Base-by-base conservation (phyloP, 2,888 invertebrate genomes). In the Andrena minutula region DNA sequence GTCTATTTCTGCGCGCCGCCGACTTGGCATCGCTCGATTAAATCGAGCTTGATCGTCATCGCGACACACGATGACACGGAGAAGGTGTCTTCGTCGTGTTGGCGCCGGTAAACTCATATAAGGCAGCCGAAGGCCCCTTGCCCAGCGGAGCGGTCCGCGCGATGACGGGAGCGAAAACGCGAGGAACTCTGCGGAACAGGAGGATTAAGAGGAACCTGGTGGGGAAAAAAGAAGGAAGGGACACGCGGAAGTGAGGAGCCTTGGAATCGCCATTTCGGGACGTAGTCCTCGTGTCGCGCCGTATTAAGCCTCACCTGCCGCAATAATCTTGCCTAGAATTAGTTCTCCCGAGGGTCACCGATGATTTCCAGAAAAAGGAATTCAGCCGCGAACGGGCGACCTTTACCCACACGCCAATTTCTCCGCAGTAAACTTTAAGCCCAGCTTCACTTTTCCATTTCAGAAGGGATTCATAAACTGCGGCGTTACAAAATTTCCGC, bases 211-310 rank as follows among this genome's bases (percentile, higher is more conserved):
- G 73, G 75, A 82, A 80, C 63, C 23, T 20, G 72, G 65, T 64
- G 69, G 51, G 78, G 72, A 75, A 78, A 83, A 81, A 84, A 78
- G 68, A 41, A 41, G 71, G 75, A 66, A 78, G 72, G 79, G 76
- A 87, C 77, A 91, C 86, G 82, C 91, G 89, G 90, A 92, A 91
- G 90, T 90, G 75, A 66, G 80, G 84, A 88, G 82, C 91, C 91
- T 92, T 92, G 91, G 82, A 20, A 66, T 78, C 30, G 75, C 92
- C 91, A 89, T 91, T 90, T 91, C 73, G 70, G 89, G 90, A 84
- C 68, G 85, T 61, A 89, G 88, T 84, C 86, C 89, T 88, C 88
- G 88, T 84, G 79, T 71, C 86, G 81, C 73, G 74, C 89, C 89
- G 89, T 89, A 89, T 89, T 89, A 88, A 88, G 88, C 64, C 75